phyloP scores from a whole-genome alignment of 2,888 invertebrate species.

The Chalcis sispes region DNA sequence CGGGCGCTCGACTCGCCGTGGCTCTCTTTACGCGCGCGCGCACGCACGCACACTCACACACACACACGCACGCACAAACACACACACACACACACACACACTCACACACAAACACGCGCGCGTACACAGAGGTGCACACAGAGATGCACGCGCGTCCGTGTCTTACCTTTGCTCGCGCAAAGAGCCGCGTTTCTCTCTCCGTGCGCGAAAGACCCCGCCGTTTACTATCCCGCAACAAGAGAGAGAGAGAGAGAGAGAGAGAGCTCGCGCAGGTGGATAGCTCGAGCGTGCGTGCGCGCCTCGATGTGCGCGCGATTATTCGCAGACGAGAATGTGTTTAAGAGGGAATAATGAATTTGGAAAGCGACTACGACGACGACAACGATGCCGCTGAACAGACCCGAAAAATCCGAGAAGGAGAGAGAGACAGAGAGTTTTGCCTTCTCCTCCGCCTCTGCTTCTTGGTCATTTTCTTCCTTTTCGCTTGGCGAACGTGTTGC shows the following conservation, averaged over 20 bases:
- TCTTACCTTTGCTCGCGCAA: neutral
- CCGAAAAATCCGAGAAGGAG: conserved; percentile 12
- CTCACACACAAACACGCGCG: neutral
- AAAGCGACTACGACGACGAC: conserved; percentile 40
- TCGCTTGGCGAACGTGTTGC: neutral
- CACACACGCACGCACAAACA: too few relatives aligned
- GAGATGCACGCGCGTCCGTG: conserved; percentile 7
- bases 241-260: too few relatives aligned
- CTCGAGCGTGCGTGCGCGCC: too few relatives aligned
- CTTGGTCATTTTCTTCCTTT: neutral
- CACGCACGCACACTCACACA: too few relatives aligned
- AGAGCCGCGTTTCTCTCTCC: neutral
- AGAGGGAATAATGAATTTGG: conserved; percentile 56
- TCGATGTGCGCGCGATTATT: conserved; percentile 41
- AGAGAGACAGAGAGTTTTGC: too few relatives aligned
- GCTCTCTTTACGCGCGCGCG: neutral
- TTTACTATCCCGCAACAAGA: too few relatives aligned
- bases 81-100: neutral
- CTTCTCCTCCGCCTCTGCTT: conserved; percentile 17
- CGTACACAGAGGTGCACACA: neutral
- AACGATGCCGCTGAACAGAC: too few relatives aligned
- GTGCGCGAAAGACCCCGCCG: too few relatives aligned
- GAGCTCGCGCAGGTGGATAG: too few relatives aligned
- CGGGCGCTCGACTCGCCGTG: neutral
- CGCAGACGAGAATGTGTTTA: conserved; percentile 47